These are phyloP conservation scores for Caloenas nicobarica DNA, from an alignment of 2,113 vertebrate species.

Conservation along the genomic window DNA sequence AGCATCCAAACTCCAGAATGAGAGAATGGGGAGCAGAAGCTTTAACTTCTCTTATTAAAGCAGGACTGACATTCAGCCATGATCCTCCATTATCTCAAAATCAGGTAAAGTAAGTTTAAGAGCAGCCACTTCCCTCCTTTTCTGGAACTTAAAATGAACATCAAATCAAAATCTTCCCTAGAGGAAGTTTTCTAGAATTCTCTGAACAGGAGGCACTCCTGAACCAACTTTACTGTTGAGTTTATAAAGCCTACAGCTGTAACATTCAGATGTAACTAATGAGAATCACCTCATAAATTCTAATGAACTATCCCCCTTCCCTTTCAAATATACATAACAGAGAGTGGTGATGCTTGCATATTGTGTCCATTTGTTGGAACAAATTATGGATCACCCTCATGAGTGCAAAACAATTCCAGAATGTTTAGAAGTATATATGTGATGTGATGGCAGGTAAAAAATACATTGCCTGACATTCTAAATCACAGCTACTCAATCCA, in stretches of 20 bases:
- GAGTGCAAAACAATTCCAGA: not conserved
- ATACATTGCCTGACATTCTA: not conserved
- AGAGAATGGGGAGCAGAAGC: slow-evolving; percentile 99
- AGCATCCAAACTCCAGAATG: slow-evolving; percentile 97
- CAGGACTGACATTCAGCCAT: slow-evolving; percentile 90
- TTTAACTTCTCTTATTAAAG: slow-evolving; percentile 95
- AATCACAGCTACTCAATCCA: not conserved
- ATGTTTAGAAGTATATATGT: not conserved
- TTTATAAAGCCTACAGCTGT: not conserved
- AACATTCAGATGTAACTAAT: not conserved
- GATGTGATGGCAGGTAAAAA: not conserved
- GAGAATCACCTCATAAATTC: not conserved
- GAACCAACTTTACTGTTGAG: not conserved
- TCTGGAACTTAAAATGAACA: not conserved
- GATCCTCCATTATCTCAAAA: slow-evolving; percentile 92
- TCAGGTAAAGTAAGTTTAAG: slow-evolving; percentile 82
- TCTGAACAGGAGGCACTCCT: not conserved
- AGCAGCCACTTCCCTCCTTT: not conserved
- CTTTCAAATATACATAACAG: not conserved
- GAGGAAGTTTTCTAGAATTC: not conserved
- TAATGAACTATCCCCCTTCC: not conserved
- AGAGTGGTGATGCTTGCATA: not conserved
- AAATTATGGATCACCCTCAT: not conserved
- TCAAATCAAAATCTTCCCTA: not conserved
- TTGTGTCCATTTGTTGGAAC: not conserved